A percentile compares a stretch with the other conserved stretches of the same genome.
These are phyloP conservation scores for Aurelia sp. DNA, from an alignment of 30 jellyfish, hydroid and myxozoan species.

Conservation along the genomic window DNA sequence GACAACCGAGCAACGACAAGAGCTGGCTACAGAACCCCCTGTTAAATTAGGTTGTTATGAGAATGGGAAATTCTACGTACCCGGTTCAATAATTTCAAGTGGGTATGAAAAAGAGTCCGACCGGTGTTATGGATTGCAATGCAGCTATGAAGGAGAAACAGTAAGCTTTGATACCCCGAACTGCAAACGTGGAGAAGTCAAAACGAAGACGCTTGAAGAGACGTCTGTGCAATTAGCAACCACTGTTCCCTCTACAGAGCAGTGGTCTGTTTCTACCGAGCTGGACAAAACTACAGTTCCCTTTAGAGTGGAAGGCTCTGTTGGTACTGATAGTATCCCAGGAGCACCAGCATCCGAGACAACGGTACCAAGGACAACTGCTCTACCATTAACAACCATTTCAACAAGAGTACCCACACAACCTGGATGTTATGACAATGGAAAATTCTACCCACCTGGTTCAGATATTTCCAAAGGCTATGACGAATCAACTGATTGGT, in stretches of 20 bases:
- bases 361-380: no score
- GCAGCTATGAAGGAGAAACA: conserved; percentile 13
- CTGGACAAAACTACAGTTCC: no score
- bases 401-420: neutral
- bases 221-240: no score
- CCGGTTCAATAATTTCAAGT: conserved; percentile 6
- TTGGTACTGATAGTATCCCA: no score
- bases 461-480: conserved; percentile 27
- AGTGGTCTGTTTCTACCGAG: no score
- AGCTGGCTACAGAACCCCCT: no score
- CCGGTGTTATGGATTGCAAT: conserved; percentile 47
- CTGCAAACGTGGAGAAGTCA: neutral
- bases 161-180: conserved; percentile 27
- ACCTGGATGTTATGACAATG: conserved; percentile 19
- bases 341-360: no score
- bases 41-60: conserved; percentile 1
- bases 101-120: neutral
- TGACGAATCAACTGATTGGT: conserved; percentile 18
- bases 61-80: conserved; percentile 23
- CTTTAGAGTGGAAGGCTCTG: no score
- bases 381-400: neutral
- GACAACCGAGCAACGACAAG: no score
- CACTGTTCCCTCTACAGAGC: no score
- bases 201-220: no score
- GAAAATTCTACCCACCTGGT: conserved; percentile 25